Evolutionary conservation across 2,888 invertebrate species (phyloP).

Genomic region (Drosophila paucipuncta): DNA sequence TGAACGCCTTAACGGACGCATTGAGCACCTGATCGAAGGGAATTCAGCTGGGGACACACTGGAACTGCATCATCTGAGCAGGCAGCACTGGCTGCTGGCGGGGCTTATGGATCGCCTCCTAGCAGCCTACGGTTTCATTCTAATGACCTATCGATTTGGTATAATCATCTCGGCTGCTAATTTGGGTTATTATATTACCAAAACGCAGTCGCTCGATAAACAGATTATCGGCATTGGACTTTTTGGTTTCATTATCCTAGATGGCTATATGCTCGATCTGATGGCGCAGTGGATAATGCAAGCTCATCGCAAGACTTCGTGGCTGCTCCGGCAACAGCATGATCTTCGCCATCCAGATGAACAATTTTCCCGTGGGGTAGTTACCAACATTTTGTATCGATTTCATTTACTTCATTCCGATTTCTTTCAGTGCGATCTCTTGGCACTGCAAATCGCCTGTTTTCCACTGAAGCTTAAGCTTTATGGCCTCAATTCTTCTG

Average conservation of each 20-base stretch:
- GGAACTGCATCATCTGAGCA: slow-evolving; percentile 42
- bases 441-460: slow-evolving; percentile 38
- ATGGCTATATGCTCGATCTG: slow-evolving; percentile 33
- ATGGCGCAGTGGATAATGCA: slow-evolving; percentile 14
- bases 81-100: slow-evolving; percentile 38
- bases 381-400: rapidly evolving
- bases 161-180: slow-evolving; percentile 20
- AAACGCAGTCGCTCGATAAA: background rate
- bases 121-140: background rate
- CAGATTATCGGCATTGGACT: background rate
- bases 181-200: slow-evolving; percentile 34
- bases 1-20: slow-evolving; percentile 24
- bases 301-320: slow-evolving; percentile 17
- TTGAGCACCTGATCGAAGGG: background rate
- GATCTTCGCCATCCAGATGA: background rate
- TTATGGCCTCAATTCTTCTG: slow-evolving; percentile 28
- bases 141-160: slow-evolving; percentile 26
- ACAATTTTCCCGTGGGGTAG: slow-evolving; percentile 28
- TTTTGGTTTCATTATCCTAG: background rate
- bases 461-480: slow-evolving; percentile 28
- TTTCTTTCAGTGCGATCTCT: slow-evolving; percentile 50
- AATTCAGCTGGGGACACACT: slow-evolving; percentile 9
- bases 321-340: slow-evolving; percentile 2
- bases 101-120: slow-evolving; percentile 23
- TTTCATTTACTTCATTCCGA: background rate